Evolutionary conservation across 2,113 vertebrate genomes (phyloP).

Genomic region (Carettochelys insculpta): DNA sequence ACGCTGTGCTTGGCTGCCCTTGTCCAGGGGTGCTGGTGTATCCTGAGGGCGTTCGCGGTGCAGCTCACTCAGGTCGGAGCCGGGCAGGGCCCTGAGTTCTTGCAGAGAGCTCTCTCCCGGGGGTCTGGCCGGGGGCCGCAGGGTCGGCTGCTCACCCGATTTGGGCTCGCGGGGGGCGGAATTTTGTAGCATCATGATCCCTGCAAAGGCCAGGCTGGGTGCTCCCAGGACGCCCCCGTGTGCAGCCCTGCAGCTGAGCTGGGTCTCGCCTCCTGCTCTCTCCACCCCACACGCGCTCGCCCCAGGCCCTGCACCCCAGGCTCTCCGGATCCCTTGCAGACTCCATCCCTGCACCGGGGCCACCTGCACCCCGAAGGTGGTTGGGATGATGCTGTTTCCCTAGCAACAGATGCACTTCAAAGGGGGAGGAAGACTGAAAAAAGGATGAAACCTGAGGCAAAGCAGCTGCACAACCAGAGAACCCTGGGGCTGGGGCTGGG

Average conservation of each 20-base stretch:
- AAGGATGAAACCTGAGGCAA: background rate
- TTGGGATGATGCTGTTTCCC: background rate
- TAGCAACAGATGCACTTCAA: conserved; percentile 13
- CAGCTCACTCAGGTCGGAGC: no score
- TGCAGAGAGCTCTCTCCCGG: background rate
- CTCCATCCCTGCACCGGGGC: background rate
- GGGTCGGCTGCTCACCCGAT: background rate
- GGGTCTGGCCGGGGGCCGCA: background rate
- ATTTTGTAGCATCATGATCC: no score
- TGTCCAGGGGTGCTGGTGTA: no score
- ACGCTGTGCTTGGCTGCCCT: no score
- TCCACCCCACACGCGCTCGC: no score
- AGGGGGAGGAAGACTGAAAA: background rate
- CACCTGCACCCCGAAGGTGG: background rate
- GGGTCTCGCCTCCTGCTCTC: no score
- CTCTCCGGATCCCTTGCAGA: no score
- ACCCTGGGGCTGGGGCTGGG: background rate
- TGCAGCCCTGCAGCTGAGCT: no score
- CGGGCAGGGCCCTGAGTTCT: background rate
- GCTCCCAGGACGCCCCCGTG: no score
- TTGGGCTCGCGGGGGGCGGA: background rate
- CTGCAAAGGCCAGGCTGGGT: no score
- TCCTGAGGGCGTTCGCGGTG: no score
- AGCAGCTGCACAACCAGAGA: background rate
- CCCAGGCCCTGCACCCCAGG: no score